These are phyloP conservation scores for Eueides isabella DNA, from an alignment of 1,140 invertebrate genomes.

Conservation along the genomic window DNA sequence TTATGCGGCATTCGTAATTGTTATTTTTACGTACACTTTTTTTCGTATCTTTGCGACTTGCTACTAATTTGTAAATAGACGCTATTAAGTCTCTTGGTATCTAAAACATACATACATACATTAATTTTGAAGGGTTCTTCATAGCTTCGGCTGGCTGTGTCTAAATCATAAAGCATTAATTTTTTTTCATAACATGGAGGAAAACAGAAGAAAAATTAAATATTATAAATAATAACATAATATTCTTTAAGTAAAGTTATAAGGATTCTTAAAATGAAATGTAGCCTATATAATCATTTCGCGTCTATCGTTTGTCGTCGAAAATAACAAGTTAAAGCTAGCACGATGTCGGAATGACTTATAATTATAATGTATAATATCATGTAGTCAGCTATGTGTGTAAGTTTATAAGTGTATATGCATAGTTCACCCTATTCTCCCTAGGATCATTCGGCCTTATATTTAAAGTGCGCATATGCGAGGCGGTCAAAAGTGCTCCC, in stretches of 20 bases:
- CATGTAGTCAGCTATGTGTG: background rate
- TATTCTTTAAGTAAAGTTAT: background rate
- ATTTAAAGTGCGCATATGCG: slow-evolving; percentile 87
- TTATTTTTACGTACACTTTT: slow-evolving; percentile 78
- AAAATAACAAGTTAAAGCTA: no score
- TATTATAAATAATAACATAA: no score
- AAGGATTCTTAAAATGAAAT: background rate
- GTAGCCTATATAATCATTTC: background rate
- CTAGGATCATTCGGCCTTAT: slow-evolving; percentile 90
- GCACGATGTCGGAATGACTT: no score
- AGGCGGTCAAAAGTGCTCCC: slow-evolving; percentile 87
- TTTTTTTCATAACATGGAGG: background rate
- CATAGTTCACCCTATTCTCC: slow-evolving; percentile 83
- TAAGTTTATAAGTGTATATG: slow-evolving; percentile 3
- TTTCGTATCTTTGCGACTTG: slow-evolving; percentile 84
- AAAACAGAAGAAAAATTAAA: no score
- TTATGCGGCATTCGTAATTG: slow-evolving; percentile 75
- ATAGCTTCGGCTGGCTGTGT: background rate
- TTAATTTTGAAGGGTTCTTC: background rate
- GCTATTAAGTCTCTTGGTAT: slow-evolving; percentile 89
- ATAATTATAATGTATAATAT: no score
- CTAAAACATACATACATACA: slow-evolving; percentile 44
- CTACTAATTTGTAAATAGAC: slow-evolving; percentile 88
- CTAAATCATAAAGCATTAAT: background rate
- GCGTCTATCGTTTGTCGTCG: no score